phyloP scores from a whole-genome alignment of 2,113 vertebrate species.

The Caretta caretta region DNA sequence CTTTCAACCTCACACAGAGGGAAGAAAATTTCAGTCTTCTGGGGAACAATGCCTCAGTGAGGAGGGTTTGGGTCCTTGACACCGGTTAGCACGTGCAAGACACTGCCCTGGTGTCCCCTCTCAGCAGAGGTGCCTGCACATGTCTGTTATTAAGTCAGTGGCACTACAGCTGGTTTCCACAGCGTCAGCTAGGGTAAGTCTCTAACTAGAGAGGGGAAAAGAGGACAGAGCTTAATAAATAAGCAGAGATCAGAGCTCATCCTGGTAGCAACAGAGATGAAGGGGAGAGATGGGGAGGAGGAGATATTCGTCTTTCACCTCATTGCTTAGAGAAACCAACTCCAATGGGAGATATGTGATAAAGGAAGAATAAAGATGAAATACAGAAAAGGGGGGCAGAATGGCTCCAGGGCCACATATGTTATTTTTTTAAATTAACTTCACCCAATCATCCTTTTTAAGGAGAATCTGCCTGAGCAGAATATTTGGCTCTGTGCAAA shows the following conservation, averaged over 20 bases:
- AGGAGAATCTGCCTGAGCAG: background rate
- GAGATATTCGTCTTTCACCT: background rate
- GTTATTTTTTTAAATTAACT: background rate
- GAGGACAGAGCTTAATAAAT: background rate
- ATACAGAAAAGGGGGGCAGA: background rate
- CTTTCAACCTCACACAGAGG: background rate
- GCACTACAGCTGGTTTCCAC: background rate
- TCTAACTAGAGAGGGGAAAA: conserved; percentile 1
- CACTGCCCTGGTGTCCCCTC: background rate
- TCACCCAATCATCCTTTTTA: background rate
- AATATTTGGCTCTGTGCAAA: background rate
- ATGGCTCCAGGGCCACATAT: background rate
- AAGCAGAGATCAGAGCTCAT: background rate
- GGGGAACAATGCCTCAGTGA: background rate
- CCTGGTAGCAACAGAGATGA: background rate
- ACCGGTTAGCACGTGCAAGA: rapidly evolving
- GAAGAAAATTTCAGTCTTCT: background rate
- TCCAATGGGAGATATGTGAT: background rate
- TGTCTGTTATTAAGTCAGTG: background rate
- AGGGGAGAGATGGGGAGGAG: background rate
- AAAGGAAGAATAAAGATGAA: background rate
- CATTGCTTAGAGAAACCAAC: background rate
- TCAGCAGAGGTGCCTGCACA: background rate
- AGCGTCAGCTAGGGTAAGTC: background rate
- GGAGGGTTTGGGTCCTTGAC: background rate